Base-by-base conservation (phyloP, 2,888 invertebrate species). In the Omphaloscelis lunosa region DNA sequence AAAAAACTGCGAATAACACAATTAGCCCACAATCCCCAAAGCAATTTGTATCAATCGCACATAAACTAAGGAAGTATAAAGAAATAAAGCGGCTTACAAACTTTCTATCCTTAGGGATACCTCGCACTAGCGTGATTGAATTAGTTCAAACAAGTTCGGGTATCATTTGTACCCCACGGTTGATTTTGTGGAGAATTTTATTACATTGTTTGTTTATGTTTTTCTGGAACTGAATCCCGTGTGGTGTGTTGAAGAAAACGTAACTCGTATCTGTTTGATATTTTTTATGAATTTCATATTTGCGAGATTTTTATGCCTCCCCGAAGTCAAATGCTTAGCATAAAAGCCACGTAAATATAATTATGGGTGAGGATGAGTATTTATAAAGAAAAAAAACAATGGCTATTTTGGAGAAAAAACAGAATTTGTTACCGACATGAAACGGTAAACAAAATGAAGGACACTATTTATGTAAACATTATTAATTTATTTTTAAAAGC, bases 1-100 rank as follows among this genome's bases (percentile, higher is more conserved):
- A 70, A 82, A 78, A 61, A 75, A 62, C 48, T 51, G n/a, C 34
- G 11, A 69, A 20, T 51, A 65, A 80, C 63, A 61, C 71, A 86
- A 86, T 87, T 86, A 87, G 86, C 86, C 78, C 77, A 71, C 72
- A 89, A 88, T 86, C 79, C 90, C 89, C 84, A 83, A 90, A 90
- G 89, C 90, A 90, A 92, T 92, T 92, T 89, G 92, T 92, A 91
- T 90, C 92, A 92, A 92, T 92, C 90, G 74, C 83, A 88, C 62
- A 87, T 83, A 83, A 84, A 86, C 86, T 78, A 75, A 83, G 84
- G 70, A 89, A 83, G 79, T 84, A 87, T 84, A 83, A 88, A 90
- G 90, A 86, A 87, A 90, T 90, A 90, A 88, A 90, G 87, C 87
- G 82, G 83, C 86, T 88, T 88, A 89, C 88, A 89, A 92, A 93